Percentiles rank a stretch among this genome's conserved stretches.
Evolutionary conservation across 1,140 invertebrate genomes (phyloP).

Genomic region (Cyrtorhinus lividipennis): DNA sequence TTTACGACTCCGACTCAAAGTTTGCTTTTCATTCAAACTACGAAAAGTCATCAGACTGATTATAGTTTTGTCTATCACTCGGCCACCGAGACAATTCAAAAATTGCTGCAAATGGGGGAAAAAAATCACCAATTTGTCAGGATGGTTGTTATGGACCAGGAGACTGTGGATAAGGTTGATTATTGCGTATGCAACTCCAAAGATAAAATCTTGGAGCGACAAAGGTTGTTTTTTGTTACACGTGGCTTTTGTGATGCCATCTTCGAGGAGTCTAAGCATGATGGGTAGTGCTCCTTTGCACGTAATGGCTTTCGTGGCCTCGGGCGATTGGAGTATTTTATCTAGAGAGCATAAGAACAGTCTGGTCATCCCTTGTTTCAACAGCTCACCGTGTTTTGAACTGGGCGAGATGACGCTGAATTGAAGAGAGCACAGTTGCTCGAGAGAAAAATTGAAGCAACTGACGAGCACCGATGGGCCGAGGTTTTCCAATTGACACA

Average conservation of each 20-base stretch:
- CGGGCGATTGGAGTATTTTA: slow-evolving; percentile 38
- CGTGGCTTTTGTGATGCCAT: slow-evolving; percentile 17
- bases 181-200: slow-evolving; percentile 41
- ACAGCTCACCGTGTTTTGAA: slow-evolving; percentile 30
- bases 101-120: slow-evolving; percentile 44
- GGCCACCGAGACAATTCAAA: slow-evolving; percentile 40
- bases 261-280: slow-evolving; percentile 22
- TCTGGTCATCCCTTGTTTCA: slow-evolving; percentile 42
- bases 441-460: slow-evolving; percentile 43
- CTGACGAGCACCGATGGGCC: slow-evolving; percentile 35
- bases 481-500: slow-evolving; percentile 37
- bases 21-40: slow-evolving; percentile 30
- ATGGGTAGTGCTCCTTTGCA: slow-evolving; percentile 45
- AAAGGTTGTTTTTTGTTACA: slow-evolving; percentile 22
- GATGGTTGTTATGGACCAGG: slow-evolving; percentile 34
- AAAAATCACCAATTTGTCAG: slow-evolving; percentile 42
- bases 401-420: slow-evolving; percentile 33
- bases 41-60: slow-evolving; percentile 38
- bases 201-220: slow-evolving; percentile 41
- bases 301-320: slow-evolving; percentile 41
- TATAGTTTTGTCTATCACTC: slow-evolving; percentile 40
- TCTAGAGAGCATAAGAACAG: slow-evolving; percentile 41
- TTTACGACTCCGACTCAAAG: slow-evolving; percentile 35
- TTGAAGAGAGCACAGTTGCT: slow-evolving; percentile 42
- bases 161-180: slow-evolving; percentile 43